phyloP scores from a whole-genome alignment of 2,797 vertebrate genomes.

The Pangasius larnaudii region DNA sequence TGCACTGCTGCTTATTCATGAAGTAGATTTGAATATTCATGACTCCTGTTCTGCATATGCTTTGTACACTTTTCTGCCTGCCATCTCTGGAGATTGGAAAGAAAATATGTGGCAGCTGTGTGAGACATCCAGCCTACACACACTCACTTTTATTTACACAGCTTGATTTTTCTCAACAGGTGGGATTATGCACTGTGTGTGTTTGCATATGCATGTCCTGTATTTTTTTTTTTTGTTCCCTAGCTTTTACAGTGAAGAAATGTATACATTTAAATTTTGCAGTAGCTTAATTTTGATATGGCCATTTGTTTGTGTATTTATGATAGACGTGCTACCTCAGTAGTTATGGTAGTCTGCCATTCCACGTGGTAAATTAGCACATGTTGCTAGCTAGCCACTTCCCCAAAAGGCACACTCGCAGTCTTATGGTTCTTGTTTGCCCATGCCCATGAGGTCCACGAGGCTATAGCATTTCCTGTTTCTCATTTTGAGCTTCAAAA shows the following conservation, averaged over 20 bases:
- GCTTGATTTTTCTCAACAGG: slow-evolving; percentile 39
- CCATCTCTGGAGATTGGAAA: slow-evolving; percentile 51
- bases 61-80: slow-evolving; percentile 48
- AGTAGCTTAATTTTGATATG: neutral
- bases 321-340: neutral
- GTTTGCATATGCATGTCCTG: slow-evolving; percentile 18
- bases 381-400: neutral
- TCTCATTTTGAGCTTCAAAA: neutral
- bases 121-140: slow-evolving; percentile 32
- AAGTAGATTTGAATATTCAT: slow-evolving; percentile 70
- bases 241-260: neutral
- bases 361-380: neutral
- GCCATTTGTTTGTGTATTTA: neutral
- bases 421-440: neutral
- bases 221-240: neutral
- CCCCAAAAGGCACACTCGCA: too few relatives aligned
- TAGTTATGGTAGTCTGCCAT: neutral
- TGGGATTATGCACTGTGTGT: slow-evolving; percentile 52
- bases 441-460: neutral
- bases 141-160: slow-evolving; percentile 59
- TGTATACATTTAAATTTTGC: neutral
- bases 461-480: neutral
- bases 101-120: slow-evolving; percentile 32
- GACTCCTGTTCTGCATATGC: slow-evolving; percentile 62
- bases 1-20: slow-evolving; percentile 51